Conservation (phyloP, 1,140 invertebrate species). For the Megalopta genalis region DNA sequence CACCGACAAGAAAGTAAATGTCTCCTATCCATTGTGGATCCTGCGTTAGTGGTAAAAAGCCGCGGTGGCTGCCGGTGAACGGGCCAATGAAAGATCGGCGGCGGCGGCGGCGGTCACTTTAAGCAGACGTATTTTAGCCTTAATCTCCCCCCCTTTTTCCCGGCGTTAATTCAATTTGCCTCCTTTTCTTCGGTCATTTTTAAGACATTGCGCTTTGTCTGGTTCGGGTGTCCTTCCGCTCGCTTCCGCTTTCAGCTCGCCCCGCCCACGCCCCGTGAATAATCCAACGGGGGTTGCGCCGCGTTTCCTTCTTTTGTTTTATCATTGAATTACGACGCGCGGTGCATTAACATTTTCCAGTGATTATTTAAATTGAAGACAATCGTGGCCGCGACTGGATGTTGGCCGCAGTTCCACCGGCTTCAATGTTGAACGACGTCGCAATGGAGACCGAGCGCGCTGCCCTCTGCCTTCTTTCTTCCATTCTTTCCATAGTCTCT, state of each 20-base stretch:
- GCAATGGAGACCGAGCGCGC: slow-evolving; percentile 10
- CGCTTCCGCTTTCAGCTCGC: slow-evolving; percentile 2
- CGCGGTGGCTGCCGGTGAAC: neutral
- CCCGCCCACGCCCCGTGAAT: slow-evolving; percentile 15
- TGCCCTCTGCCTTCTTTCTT: neutral
- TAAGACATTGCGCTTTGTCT: slow-evolving; percentile 29
- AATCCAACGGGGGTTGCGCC: slow-evolving; percentile 22
- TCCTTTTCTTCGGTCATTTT: slow-evolving; percentile 40
- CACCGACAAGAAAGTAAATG: slow-evolving; percentile 15
- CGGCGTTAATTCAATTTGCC: slow-evolving; percentile 71
- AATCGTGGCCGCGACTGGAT: slow-evolving; percentile 63
- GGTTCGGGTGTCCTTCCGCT: neutral
- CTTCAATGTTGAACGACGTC: slow-evolving; percentile 55
- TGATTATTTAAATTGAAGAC: slow-evolving; percentile 76
- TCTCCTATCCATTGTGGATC: neutral
- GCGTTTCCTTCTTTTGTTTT: slow-evolving; percentile 66
- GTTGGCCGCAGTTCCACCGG: slow-evolving; percentile 27
- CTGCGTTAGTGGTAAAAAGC: neutral
- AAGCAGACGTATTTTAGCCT: slow-evolving; percentile 57
- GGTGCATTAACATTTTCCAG: slow-evolving; percentile 73
- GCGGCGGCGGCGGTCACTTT: slow-evolving; percentile 22
- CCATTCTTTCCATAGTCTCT: neutral
- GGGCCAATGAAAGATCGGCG: neutral
- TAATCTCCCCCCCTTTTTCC: slow-evolving; percentile 63
- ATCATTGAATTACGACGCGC: slow-evolving; percentile 70